Base-by-base conservation (phyloP, 2,797 vertebrate species). In the Pipistrellus pipistrellus region DNA sequence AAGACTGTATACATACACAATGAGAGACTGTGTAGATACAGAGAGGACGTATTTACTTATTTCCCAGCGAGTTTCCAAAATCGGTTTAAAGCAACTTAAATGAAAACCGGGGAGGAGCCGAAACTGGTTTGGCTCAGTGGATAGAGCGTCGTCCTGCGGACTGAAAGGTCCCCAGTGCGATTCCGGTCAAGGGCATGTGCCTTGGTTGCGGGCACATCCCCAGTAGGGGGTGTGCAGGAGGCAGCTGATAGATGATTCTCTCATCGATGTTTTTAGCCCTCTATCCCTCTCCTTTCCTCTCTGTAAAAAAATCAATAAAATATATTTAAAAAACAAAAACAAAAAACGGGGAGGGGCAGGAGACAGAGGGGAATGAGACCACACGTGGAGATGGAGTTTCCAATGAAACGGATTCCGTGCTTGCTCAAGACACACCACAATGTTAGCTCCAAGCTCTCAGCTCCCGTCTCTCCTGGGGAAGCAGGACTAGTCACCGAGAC, bases 21-120 rank as follows among this genome's bases (percentile, higher is more conserved):
- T 77, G 78, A 44, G 71, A 92, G 90, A 59, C 85, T 75, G 83
- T 78, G 92, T 77, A 94, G 94, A 93, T 72, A 90, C 85, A 91
- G 76, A 90, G 64, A 71, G n/a, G 25, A 15, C 48, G 73, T 12
- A 46, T 93, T 93, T 95, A 55, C 92, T 94, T 95, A 57, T 85
- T 92, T 73, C 51, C 32, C 27, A 89, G 41, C 72, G 93, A 69
- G 85, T 78, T 93, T 84, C 4, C 81, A 35, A 91, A 96, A 77
- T 62, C 75, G 76, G 91, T 94, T 82, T 87, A 91, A 94, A 81
- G 83, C 80, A 91, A 41, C 17, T 53, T 69, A 89, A 81, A 88
- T 93, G 71, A 95, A 76, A 88, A 48, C 57, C 59, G 77, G 76
- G 0, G 11, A 82, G 38, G 23, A 41, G 38, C 38, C 38, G 4